Evolutionary conservation across 2,888 invertebrate species (phyloP), one percentile per base, ranked within the genome.

Genomic region (Crioceris asparagi): DNA sequence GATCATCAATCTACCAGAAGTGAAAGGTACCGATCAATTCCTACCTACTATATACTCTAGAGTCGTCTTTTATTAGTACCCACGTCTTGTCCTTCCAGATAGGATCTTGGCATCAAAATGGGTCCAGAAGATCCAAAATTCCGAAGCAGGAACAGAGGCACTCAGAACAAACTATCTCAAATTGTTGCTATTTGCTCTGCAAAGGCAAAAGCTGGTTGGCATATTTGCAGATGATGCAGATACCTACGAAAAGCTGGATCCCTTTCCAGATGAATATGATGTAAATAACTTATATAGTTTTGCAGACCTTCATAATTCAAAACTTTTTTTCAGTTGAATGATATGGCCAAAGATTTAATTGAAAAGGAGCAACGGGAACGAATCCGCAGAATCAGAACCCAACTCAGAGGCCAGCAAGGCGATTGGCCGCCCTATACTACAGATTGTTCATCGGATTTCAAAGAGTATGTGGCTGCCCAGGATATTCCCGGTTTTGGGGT

Each of bases 401-500:
- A 53, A 25, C 35, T 55, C 10, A 45, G 45, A 15, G 58, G 57
- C 4, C 51, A 55, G 19, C 44, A 40, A 12, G 59, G 56, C 1
- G 56, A 56, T 39, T 51, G 47, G 44, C 61, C 61, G 2, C 58
- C 60, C 1, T 61, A 56, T 36, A 54, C 49, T 5, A 55, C 58
- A 0, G 64, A 65, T 32, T 56, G 55, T 48, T 64, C 66, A 0
- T 54, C 65, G 2, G 65, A 69, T 50, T 50, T 65, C 10, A 51
- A 60, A 29, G 65, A 68, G 46, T 69, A 67, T 51, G 64, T 63
- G 0, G 65, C 66, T 1, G 59, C 65, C 14, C 69, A 70, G 46
- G 62, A 66, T 45, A 68, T 70, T 38, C 66, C 67, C 19, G 56
- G 62, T 39, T 69, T 67, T 50, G 70, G 70, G 2, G 59, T 67